Evolutionary conservation across 2,113 vertebrate genomes (phyloP), one percentile per base, ranked within the genome.

Genomic region (Ardeotis arabs): DNA sequence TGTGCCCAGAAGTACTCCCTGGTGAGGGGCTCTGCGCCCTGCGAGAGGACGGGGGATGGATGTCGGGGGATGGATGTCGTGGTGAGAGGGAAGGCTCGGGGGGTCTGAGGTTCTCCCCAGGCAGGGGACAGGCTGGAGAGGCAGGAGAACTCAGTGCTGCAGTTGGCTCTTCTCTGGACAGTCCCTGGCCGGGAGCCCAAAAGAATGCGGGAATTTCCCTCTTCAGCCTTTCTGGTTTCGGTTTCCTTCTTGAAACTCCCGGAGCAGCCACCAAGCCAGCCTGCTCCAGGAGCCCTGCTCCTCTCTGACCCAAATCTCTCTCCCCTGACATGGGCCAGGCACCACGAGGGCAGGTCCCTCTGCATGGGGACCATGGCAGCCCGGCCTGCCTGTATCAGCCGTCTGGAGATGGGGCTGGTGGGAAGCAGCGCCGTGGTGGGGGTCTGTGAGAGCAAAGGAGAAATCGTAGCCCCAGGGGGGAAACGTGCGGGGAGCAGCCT

Each of bases 31-130:
- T 47, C 28, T 1, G 1, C 2, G 18, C 3, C 6, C 35, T 62
- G 47, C 0, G 3, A 62, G 24, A 13, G n/a, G 31, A 17, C n/a
- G n/a, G n/a, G n/a, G n/a, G n/a, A n/a, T n/a, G n/a, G n/a, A n/a
- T n/a, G n/a, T n/a, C 2, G 6, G 45, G 72, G n/a, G 24, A 45
- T 1, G 4, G 66, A 27, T 56, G 22, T n/a, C 1, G 1, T 55
- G 50, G 10, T 63, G 50, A 25, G 31, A 58, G 28, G 22, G 25
- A 37, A 53, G 7, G 1, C 24, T 35, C n/a, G 6, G 7, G 19
- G 29, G 0, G 2, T 8, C 62, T 82, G 70, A 52, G 62, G 27
- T 59, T 55, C 72, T 5, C 52, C 28, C 12, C 60, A 39, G 37
- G 10, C 37, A 47, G 29, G 31, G 21, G 23, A 33, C 49, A 64